Evolutionary conservation across 2,797 vertebrate genomes (phyloP).

Genomic region (Enoplosus armatus): DNA sequence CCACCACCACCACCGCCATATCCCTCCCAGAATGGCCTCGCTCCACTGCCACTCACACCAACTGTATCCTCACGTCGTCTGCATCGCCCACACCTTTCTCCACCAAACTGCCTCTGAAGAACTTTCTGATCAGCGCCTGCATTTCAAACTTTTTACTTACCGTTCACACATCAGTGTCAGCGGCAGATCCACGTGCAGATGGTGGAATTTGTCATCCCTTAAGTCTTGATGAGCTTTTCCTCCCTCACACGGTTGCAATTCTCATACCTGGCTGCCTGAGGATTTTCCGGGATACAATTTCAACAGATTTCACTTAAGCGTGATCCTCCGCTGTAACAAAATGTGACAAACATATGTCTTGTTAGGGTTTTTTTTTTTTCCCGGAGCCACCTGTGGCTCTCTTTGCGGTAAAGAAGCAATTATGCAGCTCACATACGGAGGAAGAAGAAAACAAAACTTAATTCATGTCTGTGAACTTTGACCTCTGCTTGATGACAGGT

Average conservation of each 20-base stretch:
- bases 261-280: conserved; percentile 67
- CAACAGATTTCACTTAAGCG: conserved; percentile 59
- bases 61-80: conserved; percentile 8
- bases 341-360: conserved; percentile 68
- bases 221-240: conserved; percentile 68
- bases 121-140: conserved; percentile 31
- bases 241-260: conserved; percentile 52
- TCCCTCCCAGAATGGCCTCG: conserved; percentile 54
- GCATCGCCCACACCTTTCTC: conserved; percentile 5
- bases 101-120: not conserved
- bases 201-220: conserved; percentile 64
- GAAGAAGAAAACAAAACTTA: conserved; percentile 22
- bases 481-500: conserved; percentile 10
- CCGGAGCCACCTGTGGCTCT: conserved; percentile 62
- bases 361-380: conserved; percentile 49
- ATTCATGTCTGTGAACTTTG: conserved; percentile 34
- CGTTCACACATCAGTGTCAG: conserved; percentile 23
- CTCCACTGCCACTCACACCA: conserved; percentile 40
- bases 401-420: conserved; percentile 29
- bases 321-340: conserved; percentile 57
- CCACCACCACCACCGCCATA: conserved; percentile 25
- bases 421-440: conserved; percentile 14
- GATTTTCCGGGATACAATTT: conserved; percentile 67
- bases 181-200: conserved; percentile 49
- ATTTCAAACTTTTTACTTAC: conserved; percentile 39